These are phyloP conservation scores for Akabosia matsudoensis DNA, from an alignment of 1,140 invertebrate genomes.

Conservation along the genomic window DNA sequence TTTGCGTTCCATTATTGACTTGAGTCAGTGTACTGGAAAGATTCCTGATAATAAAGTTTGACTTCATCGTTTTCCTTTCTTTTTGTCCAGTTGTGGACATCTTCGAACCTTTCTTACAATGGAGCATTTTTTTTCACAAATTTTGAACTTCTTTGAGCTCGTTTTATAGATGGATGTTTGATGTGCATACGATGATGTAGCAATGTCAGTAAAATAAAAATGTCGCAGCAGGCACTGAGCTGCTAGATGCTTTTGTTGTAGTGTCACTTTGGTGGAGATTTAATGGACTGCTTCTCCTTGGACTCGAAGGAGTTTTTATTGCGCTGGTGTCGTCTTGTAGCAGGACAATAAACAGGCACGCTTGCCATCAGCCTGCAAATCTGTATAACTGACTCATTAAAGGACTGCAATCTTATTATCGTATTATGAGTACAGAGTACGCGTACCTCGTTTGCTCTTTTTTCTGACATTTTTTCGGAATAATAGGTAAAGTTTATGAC, in stretches of 20 bases:
- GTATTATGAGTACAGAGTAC: no score
- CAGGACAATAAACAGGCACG: constrained; percentile 3
- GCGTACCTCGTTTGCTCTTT: no score
- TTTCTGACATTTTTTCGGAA: no score
- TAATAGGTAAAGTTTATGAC: not conserved
- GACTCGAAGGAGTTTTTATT: not conserved
- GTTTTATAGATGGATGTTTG: not conserved
- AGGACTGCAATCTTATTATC: not conserved
- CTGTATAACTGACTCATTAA: no score
- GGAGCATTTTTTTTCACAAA: not conserved
- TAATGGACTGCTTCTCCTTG: constrained; percentile 17
- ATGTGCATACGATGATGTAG: not conserved
- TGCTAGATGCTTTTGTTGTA: not conserved
- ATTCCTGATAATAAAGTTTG: not conserved
- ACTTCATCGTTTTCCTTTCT: constrained; percentile 19
- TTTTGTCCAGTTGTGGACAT: not conserved
- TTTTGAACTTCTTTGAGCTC: not conserved
- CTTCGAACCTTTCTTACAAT: not conserved
- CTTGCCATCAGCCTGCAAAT: not conserved
- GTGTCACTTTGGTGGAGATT: not conserved
- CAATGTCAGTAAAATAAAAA: not conserved
- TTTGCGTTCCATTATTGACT: not conserved
- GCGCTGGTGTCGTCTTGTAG: no score
- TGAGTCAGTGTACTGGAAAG: not conserved
- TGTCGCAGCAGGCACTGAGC: constrained; percentile 10